Base-by-base conservation (phyloP, 2,888 invertebrate species). In the Harpalus rufipes region DNA sequence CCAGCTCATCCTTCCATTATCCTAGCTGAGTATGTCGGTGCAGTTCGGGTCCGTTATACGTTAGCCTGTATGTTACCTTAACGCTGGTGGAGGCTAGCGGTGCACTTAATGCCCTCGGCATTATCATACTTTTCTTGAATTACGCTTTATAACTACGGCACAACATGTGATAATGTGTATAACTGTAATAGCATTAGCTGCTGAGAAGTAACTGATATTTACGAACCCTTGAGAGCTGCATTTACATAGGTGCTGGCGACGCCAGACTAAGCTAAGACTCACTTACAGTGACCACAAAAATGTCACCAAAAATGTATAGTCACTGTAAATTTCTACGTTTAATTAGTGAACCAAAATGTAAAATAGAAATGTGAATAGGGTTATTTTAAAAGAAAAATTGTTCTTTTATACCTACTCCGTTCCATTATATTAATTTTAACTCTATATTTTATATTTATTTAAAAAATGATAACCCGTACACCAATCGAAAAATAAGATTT, bases 171-270 rank as follows among this genome's bases (percentile, higher is more conserved):
- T 80, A 80, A 80, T 80, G 80, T 61, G 80, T 80, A 80, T 59
- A 80, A 80, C 80, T 80, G 80, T 80, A 80, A 80, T 80, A 80
- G 80, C 80, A 80, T 80, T 80, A 80, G 80, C 80, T 59, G 61
- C 14, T 56, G 72, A 74, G 72, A 41, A 44, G 72, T 74, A 74
- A 74, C 44, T 74, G 72, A 74, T 74, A 74, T 74, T 74, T 74
- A 74, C 72, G 72, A 74, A 74, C 72, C 72, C 72, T 74, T 74
- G 72, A 74, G 72, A 74, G 72, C 72, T 74, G 72, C 72, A 74
- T 74, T 74, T 74, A 74, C 72, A 74, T 74, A 74, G 72, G 72
- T 74, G 72, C 72, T 74, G 72, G 72, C 72, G 72, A 74, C 72
- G 72, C 16, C 18, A 16, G 8, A 14, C n/a, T 74, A 16, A 41